phyloP scores from a whole-genome alignment of 2,113 vertebrate species.

The Deroptyus accipitrinus region DNA sequence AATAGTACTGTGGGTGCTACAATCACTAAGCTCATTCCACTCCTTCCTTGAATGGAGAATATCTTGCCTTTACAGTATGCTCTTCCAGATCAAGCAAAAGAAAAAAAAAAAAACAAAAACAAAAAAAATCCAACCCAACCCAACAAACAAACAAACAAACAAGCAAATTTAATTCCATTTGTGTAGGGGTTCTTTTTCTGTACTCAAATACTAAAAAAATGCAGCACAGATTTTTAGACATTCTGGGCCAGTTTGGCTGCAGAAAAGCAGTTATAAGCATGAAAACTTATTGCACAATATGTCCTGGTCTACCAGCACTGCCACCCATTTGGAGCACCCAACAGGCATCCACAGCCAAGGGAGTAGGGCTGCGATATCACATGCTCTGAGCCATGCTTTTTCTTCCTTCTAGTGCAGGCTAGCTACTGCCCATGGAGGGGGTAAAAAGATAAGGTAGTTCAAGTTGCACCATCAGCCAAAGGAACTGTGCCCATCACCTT shows the following conservation, averaged over 20 bases:
- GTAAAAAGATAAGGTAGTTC: background rate
- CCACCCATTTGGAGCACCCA: background rate
- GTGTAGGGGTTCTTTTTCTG: background rate
- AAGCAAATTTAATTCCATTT: background rate
- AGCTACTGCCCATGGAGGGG: background rate
- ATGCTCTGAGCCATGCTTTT: background rate
- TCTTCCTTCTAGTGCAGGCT: background rate
- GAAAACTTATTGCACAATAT: background rate
- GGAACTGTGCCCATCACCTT: background rate
- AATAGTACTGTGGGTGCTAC: background rate
- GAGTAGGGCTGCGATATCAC: background rate
- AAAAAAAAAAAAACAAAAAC: too few species aligned
- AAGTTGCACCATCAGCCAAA: background rate
- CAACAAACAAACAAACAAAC: too few species aligned
- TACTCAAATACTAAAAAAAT: background rate
- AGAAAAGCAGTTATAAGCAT: background rate
- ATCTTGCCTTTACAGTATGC: background rate
- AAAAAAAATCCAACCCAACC: background rate
- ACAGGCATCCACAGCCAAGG: fast-evolving
- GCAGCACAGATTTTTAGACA: background rate
- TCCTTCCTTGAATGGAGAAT: background rate
- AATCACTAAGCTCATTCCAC: background rate
- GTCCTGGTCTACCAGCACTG: background rate
- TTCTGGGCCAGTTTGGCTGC: background rate
- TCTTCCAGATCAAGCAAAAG: background rate